Evolutionary conservation across 1,140 invertebrate genomes (phyloP).

Genomic region (Neotoxoptera formosana): DNA sequence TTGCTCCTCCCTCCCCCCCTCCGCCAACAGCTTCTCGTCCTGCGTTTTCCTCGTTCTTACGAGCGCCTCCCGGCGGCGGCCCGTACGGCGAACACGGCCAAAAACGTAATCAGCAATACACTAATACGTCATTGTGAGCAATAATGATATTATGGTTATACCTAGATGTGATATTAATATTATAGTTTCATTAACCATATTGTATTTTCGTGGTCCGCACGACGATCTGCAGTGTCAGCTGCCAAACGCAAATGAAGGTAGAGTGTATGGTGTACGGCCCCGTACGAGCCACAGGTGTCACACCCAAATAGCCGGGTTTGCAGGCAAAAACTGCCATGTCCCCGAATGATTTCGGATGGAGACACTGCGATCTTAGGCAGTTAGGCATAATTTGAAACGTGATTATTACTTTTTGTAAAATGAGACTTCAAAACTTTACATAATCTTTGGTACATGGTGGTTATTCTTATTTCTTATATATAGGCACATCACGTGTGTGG

Average conservation of each 20-base stretch:
- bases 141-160: neutral
- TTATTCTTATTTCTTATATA: too few species aligned
- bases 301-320: neutral
- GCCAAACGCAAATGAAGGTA: neutral
- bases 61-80: neutral
- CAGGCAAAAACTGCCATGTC: neutral
- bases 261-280: too few species aligned
- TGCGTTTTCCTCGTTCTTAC: neutral
- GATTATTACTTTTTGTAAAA: too few species aligned
- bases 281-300: neutral
- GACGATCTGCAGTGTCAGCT: neutral
- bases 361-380: too few species aligned
- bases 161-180: neutral
- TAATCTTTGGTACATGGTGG: too few species aligned
- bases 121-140: neutral
- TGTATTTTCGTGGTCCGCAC: neutral
- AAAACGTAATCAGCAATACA: neutral
- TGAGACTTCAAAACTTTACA: too few species aligned
- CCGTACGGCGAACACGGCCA: neutral
- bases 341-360: neutral
- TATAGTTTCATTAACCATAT: neutral
- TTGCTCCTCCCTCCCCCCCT: neutral
- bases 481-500: too few species aligned
- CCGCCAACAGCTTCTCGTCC: neutral
- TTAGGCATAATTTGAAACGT: too few species aligned